phyloP scores from a whole-genome alignment of 2,888 invertebrate genomes.

The Frankliniella intonsa region DNA sequence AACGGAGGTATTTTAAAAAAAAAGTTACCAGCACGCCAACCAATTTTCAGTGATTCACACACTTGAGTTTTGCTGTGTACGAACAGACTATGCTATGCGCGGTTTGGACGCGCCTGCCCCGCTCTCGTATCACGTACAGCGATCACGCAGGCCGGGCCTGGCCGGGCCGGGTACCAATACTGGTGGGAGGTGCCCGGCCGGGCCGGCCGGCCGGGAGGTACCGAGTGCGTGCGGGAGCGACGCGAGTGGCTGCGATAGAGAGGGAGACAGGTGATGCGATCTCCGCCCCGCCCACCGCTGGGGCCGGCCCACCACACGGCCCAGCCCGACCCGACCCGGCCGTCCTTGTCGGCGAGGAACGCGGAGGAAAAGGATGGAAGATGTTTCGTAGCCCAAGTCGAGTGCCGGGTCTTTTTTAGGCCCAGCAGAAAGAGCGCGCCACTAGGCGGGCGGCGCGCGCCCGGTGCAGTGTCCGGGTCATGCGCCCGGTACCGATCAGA shows the following conservation, averaged over 20 bases:
- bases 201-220: neutral
- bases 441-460: neutral
- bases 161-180: neutral
- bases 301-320: neutral
- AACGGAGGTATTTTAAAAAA: neutral
- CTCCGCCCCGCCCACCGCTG: neutral
- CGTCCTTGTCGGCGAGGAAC: neutral
- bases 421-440: neutral
- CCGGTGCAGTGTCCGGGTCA: no score
- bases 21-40: no score
- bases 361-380: neutral
- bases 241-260: neutral
- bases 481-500: no score
- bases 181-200: neutral
- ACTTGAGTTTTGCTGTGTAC: no score
- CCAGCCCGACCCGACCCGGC: neutral
- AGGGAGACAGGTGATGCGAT: neutral
- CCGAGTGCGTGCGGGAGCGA: neutral
- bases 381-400: no score
- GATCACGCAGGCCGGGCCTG: neutral
- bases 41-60: no score
- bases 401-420: neutral
- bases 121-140: slow-evolving; percentile 8
- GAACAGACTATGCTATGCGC: no score
- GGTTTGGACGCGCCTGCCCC: neutral